Base-by-base conservation (phyloP, 2,797 vertebrate genomes). In the Eulemur mongoz region DNA sequence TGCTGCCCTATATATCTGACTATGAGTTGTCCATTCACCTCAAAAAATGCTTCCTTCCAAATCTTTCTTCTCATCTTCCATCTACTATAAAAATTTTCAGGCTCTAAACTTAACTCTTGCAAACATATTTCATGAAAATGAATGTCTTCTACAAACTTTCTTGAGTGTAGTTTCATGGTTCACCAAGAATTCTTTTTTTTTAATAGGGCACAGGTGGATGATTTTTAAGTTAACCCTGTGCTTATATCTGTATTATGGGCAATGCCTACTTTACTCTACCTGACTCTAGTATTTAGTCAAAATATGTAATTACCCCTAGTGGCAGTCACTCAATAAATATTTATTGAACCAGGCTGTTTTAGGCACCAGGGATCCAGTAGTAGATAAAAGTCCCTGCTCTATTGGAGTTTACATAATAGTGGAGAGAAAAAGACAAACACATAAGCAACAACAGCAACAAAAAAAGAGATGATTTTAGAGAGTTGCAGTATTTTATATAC, bases 71-170 rank as follows among this genome's bases (percentile, higher is more conserved):
- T 82, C 69, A 52, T 7, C 38, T 25, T 78, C 48, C 78, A 94
- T 76, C 70, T 76, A 70, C 45, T 59, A 61, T 1, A 75, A 82
- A 96, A 78, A 76, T 45, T 67, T 61, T 32, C 38, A 84, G 63
- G 20, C 18, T 92, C 52, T 73, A 91, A 87, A 79, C 32, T 87
- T 59, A 23, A 27, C 43, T 61, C 50, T 73, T 69, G n/a, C 50
- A 84, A 96, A 95, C 22, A 40, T 43, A 63, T 80, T 76, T 96
- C 73, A 94, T 80, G 61, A 86, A 82, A 76, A 95, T 76, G 2
- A 65, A 86, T 70, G 5, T 79, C 63, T 85, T 73, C 50, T 73
- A 30, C 32, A 70, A 72, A 80, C 54, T 90, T 92, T 86, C 50
- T 67, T 93, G n/a, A 57, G 15, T 61, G 3, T 23, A 57, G 2